These are phyloP conservation scores for Daktulosphaira vitifoliae DNA, from an alignment of 1,140 invertebrate genomes.

Conservation along the genomic window DNA sequence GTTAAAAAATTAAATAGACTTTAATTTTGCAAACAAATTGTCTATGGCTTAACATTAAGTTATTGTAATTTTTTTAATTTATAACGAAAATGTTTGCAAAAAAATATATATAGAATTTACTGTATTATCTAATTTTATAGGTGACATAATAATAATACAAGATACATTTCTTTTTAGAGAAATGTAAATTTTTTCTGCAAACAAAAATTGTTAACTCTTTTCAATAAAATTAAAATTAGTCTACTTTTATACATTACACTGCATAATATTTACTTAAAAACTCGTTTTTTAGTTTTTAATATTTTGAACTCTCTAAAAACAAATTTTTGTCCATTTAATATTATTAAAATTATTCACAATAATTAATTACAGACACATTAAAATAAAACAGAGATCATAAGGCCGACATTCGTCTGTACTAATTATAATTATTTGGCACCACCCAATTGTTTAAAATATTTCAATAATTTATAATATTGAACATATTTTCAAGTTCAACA, in stretches of 20 bases:
- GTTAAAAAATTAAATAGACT: too few species aligned
- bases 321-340: background rate
- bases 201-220: too few species aligned
- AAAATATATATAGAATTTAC: background rate
- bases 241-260: background rate
- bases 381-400: constrained; percentile 29
- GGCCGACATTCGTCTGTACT: background rate
- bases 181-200: background rate
- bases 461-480: background rate
- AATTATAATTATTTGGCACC: background rate
- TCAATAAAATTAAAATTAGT: background rate
- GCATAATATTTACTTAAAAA: background rate
- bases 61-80: too few species aligned
- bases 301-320: background rate
- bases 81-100: too few species aligned
- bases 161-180: background rate
- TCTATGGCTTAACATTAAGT: too few species aligned
- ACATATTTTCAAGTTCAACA: background rate
- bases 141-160: background rate
- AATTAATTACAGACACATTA: background rate
- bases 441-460: background rate
- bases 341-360: background rate
- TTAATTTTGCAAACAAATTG: too few species aligned
- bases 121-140: background rate
- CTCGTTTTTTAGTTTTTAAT: background rate